Evolutionary conservation across 2,888 invertebrate genomes (phyloP).

Genomic region (Rhagonycha fulva): DNA sequence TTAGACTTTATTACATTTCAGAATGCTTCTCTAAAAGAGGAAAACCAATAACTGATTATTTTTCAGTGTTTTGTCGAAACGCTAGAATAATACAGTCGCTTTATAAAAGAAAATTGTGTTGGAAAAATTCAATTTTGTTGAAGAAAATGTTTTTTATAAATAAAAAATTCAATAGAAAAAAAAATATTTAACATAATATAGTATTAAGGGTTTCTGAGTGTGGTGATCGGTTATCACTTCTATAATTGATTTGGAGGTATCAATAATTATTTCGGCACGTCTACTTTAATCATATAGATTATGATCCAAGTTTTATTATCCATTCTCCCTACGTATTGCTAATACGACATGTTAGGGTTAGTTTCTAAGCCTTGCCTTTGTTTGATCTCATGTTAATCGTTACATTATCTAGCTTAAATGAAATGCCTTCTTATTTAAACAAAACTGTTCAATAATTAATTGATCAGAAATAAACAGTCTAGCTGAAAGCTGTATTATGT

Average conservation of each 20-base stretch:
- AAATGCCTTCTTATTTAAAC: neutral
- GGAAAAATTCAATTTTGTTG: conserved; percentile 16
- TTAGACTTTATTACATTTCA: conserved; percentile 34
- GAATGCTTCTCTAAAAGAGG: conserved; percentile 29
- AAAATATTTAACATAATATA: conserved; percentile 1
- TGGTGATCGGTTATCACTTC: conserved; percentile 29
- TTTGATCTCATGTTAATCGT: neutral
- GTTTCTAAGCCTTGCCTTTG: neutral
- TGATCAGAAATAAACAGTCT: neutral
- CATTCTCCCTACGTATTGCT: neutral
- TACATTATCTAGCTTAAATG: neutral
- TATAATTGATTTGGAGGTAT: conserved; percentile 45
- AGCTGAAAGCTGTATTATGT: neutral
- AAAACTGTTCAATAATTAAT: neutral
- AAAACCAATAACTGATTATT: conserved; percentile 45
- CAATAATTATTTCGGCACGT: conserved; percentile 42
- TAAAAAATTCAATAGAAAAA: neutral
- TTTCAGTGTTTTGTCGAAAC: conserved; percentile 45
- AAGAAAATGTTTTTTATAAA: neutral
- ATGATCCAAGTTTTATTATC: conserved; percentile 23
- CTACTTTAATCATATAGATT: conserved; percentile 31
- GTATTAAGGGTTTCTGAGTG: conserved; percentile 28
- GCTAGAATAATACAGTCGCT: conserved; percentile 39
- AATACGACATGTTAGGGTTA: neutral
- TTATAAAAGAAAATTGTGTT: conserved; percentile 34